A percentile compares a stretch with the other conserved stretches of the same genome.
Evolutionary conservation across 2,888 invertebrate species (phyloP).

Genomic region (Branchipolynoe longqiensis): DNA sequence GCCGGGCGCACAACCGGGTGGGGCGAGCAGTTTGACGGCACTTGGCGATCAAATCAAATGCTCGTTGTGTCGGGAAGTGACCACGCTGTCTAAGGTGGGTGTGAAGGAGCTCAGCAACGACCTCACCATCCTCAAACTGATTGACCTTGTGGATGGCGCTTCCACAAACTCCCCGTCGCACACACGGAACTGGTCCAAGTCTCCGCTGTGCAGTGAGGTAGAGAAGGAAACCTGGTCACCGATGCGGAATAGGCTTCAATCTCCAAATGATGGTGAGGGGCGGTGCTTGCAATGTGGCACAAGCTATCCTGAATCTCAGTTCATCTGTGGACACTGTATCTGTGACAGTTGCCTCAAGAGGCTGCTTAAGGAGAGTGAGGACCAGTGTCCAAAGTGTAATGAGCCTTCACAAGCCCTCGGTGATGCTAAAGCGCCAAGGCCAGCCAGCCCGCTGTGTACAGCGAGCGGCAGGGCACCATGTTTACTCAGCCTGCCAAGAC

Average conservation of each 20-base stretch:
- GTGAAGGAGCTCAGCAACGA: constrained; percentile 59
- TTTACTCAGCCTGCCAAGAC: too few species aligned
- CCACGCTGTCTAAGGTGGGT: constrained; percentile 51
- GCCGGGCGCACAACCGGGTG: neutral
- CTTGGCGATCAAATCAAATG: constrained; percentile 59
- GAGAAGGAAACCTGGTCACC: neutral
- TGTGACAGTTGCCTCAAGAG: constrained; percentile 34
- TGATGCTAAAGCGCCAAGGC: neutral
- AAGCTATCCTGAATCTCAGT: constrained; percentile 37
- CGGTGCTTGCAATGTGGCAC: constrained; percentile 43
- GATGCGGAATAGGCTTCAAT: neutral
- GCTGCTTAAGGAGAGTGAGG: neutral
- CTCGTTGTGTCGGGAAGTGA: constrained; percentile 61
- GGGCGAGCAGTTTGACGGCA: neutral
- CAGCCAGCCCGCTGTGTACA: neutral
- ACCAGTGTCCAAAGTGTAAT: constrained; percentile 34
- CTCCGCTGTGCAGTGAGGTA: neutral
- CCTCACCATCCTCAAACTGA: constrained; percentile 60
- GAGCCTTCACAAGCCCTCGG: neutral
- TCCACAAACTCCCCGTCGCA: neutral
- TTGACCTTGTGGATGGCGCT: constrained; percentile 61
- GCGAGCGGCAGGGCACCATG: neutral
- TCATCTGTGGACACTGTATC: constrained; percentile 54
- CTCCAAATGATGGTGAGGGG: neutral
- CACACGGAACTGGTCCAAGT: too few species aligned